Conservation (phyloP, 2,113 vertebrate genomes). For the Xiphophorus hellerii region DNA sequence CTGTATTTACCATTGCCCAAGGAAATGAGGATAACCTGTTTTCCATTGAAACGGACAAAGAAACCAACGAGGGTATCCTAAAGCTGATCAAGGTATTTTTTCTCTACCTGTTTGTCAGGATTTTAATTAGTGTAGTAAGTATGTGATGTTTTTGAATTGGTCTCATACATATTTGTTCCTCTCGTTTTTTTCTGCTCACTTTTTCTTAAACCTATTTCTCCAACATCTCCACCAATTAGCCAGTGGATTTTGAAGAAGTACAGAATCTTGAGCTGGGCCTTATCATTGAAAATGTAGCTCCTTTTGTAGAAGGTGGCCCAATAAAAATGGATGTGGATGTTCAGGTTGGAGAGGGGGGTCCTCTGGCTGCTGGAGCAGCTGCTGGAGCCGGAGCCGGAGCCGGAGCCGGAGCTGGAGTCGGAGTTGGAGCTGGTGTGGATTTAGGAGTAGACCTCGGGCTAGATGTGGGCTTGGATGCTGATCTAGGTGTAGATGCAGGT, state of each 20-base stretch:
- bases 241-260: slow-evolving; percentile 86
- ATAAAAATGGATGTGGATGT: slow-evolving; percentile 43
- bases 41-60: slow-evolving; percentile 85
- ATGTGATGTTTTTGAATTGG: not conserved
- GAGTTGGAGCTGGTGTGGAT: not conserved
- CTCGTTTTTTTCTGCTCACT: not conserved
- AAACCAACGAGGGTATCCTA: slow-evolving; percentile 91
- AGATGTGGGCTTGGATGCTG: rapidly evolving
- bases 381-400: not conserved
- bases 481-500: not conserved
- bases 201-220: not conserved
- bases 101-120: not conserved
- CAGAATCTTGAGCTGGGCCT: slow-evolving; percentile 79
- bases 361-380: slow-evolving; percentile 1
- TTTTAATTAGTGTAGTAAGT: not conserved
- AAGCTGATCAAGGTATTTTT: slow-evolving; percentile 81
- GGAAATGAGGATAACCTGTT: slow-evolving; percentile 90
- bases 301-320: slow-evolving; percentile 51
- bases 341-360: slow-evolving; percentile 32
- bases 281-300: slow-evolving; percentile 81
- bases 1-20: slow-evolving; percentile 84
- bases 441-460: not conserved
- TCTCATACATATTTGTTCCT: not conserved
- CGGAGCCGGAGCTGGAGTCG: not conserved
- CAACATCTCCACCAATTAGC: slow-evolving; percentile 61